Base-by-base conservation (phyloP, 1,140 invertebrate species). In the Apocrypta bakeri region DNA sequence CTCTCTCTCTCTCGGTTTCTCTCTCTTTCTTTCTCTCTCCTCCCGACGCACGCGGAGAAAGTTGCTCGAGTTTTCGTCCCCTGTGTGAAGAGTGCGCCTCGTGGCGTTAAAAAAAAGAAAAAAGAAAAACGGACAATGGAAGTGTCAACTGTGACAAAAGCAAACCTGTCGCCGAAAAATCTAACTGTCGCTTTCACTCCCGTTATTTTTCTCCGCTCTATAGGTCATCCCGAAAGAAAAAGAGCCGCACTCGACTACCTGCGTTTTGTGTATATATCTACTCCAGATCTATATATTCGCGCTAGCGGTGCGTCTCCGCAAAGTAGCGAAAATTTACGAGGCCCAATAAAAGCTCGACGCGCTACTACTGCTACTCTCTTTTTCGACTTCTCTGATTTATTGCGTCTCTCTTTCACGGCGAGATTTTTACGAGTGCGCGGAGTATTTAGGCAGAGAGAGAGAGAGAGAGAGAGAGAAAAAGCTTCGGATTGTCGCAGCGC, bases 321-420 rank as follows among this genome's bases (percentile, higher is more conserved):
- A 79, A 79, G 40, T 72, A 37, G 42, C 42, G 68, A 71, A 79
- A 79, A 79, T 79, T 79, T 79, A 79, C n/a, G 78, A 79, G 64
- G 68, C 40, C 33, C 25, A 79, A 79, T 79, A 79, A 79, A 66
- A 69, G 76, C 74, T 21, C 31, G 63, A 56, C 33, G 48, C 48
- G 2, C 48, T 21, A 2, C 33, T 37, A 9, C 33, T 37, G 9
- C 48, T 1, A 48, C 11, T 74, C 2, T 56, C 40, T 40, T 6
- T 42, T 9, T 9, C 33, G 2, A 2, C 9, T 9, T 37, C 33
- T 9, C 33, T 14, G 4, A 6, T 14, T 61, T 12, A 25, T 68
- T 25, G 1, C 6, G 3, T 68, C 8, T 12, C 64, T 37, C 64
- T 24, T 1, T 68, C 9, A 8, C 63, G 25, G 63, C 25, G 63